These are phyloP conservation scores for Eucriotettix oculatus DNA, from an alignment of 2,888 invertebrate species.

Conservation along the genomic window DNA sequence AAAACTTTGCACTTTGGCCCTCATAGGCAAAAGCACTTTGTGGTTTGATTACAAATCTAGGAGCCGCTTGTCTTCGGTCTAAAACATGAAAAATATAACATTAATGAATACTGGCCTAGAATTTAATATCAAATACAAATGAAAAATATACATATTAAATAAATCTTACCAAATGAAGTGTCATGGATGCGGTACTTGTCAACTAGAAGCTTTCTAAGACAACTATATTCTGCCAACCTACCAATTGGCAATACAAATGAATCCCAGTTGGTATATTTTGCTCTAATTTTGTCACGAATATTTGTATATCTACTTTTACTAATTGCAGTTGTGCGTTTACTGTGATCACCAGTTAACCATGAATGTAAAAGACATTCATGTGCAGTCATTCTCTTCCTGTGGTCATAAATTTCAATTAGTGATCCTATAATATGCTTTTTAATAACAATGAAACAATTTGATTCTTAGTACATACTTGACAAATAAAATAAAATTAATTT, in stretches of 20 bases:
- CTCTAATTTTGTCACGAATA: slow-evolving; percentile 74
- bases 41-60: slow-evolving; percentile 94
- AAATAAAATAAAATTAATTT: not conserved
- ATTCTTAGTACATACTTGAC: too few relatives aligned
- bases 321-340: slow-evolving; percentile 57
- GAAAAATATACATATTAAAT: not conserved
- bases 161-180: slow-evolving; percentile 66
- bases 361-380: slow-evolving; percentile 92
- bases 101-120: not conserved
- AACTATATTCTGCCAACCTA: slow-evolving; percentile 91
- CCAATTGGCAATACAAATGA: slow-evolving; percentile 89
- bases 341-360: slow-evolving; percentile 85
- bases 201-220: slow-evolving; percentile 83
- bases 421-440: not conserved
- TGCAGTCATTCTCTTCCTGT: slow-evolving; percentile 88
- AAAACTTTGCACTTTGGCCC: slow-evolving; percentile 93
- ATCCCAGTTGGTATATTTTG: slow-evolving; percentile 62
- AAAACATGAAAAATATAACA: slow-evolving; percentile 5
- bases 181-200: slow-evolving; percentile 96
- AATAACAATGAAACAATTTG: not conserved
- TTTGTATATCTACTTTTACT: slow-evolving; percentile 70
- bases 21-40: slow-evolving; percentile 91
- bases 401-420: slow-evolving; percentile 14
- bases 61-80: slow-evolving; percentile 96
- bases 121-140: not conserved